Conservation (phyloP, 2,888 invertebrate species). For the Antitype chi region DNA sequence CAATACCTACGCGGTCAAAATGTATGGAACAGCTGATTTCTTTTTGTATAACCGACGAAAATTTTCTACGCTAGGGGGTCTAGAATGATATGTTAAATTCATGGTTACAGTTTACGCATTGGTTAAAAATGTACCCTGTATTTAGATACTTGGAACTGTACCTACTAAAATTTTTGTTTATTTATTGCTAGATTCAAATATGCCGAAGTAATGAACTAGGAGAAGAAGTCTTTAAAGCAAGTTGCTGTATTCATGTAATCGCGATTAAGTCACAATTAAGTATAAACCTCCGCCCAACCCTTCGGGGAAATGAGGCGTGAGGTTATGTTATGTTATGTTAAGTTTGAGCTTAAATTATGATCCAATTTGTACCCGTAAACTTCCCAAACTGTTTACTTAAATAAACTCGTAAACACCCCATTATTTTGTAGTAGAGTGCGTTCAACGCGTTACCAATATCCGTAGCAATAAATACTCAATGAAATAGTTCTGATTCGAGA, state of each 20-base stretch:
- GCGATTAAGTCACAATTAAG: background rate
- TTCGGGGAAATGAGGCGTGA: too few relatives aligned
- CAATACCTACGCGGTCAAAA: too few relatives aligned
- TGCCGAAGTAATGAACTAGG: background rate
- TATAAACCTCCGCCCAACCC: too few relatives aligned
- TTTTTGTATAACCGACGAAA: too few relatives aligned
- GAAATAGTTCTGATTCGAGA: constrained; percentile 28
- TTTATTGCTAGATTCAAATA: background rate
- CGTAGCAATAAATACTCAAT: constrained; percentile 40
- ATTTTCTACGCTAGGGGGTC: too few relatives aligned
- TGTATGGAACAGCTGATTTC: too few relatives aligned
- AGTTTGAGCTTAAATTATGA: background rate
- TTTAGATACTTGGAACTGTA: too few relatives aligned
- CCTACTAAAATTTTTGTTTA: too few relatives aligned
- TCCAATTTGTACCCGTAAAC: constrained; percentile 1
- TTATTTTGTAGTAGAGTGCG: constrained; percentile 4
- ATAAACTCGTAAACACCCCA: constrained; percentile 23
- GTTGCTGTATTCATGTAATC: background rate
- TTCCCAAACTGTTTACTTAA: background rate
- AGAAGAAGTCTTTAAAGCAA: background rate
- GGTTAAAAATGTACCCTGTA: too few relatives aligned
- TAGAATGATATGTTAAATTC: too few relatives aligned
- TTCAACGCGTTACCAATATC: constrained; percentile 1
- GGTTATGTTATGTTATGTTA: background rate
- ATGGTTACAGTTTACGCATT: too few relatives aligned